A percentile compares a stretch with the other conserved stretches of the same genome.
phyloP scores from a whole-genome alignment of 2,888 invertebrate genomes.

The Alsophila aescularia region DNA sequence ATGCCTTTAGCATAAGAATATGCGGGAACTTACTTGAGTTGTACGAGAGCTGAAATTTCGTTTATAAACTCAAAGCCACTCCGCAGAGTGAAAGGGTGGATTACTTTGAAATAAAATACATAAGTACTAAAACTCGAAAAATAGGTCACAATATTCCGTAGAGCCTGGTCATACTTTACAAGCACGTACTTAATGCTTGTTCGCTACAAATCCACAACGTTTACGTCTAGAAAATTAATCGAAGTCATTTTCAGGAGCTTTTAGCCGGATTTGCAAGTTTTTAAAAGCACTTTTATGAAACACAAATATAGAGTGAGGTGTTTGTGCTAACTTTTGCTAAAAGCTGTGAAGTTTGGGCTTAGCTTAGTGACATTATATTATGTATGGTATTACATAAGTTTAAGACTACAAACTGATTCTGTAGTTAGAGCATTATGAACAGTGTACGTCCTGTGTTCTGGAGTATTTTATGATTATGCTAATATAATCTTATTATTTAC shows the following conservation, averaged over 20 bases:
- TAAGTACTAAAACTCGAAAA: neutral
- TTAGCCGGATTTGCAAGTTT: conserved; percentile 20
- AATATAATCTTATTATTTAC: too few species aligned
- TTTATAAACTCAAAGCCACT: neutral
- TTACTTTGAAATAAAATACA: conserved; percentile 6
- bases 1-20: too few species aligned
- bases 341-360: too few species aligned
- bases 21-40: too few species aligned
- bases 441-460: too few species aligned
- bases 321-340: too few species aligned
- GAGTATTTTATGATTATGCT: too few species aligned
- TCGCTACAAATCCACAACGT: conserved; percentile 10
- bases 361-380: too few species aligned
- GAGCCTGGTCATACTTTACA: conserved; percentile 9
- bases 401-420: too few species aligned
- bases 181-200: conserved; percentile 11
- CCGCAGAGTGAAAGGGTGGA: neutral
- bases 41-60: too few species aligned
- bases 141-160: neutral
- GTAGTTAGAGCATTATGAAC: too few species aligned
- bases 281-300: neutral
- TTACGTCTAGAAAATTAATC: conserved; percentile 17
- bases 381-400: too few species aligned
- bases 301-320: neutral
- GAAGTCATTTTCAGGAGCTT: conserved; percentile 11